Evolutionary conservation across 2,888 invertebrate genomes (phyloP).

Genomic region (Agonum fuliginosum): DNA sequence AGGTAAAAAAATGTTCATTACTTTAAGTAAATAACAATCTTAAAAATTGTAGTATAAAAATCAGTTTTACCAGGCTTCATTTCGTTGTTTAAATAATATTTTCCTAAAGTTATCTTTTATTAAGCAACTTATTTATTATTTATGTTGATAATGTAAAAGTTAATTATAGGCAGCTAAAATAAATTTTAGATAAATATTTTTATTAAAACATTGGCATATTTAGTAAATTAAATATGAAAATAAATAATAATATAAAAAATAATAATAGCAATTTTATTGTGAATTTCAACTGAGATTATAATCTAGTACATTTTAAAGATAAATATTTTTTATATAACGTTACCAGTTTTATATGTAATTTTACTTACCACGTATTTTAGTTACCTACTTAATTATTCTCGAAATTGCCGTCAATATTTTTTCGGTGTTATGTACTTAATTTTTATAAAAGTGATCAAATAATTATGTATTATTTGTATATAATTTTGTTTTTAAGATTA

Average conservation of each 20-base stretch:
- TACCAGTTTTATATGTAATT: slow-evolving; percentile 43
- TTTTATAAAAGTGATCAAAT: slow-evolving; percentile 1
- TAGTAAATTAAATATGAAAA: neutral
- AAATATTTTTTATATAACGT: slow-evolving; percentile 35
- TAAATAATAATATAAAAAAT: slow-evolving; percentile 8
- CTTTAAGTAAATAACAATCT: slow-evolving; percentile 33
- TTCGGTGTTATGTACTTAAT: slow-evolving; percentile 25
- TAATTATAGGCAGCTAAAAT: neutral
- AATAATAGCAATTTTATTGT: neutral
- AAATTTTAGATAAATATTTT: neutral
- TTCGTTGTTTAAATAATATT: neutral
- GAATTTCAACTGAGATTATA: slow-evolving; percentile 3
- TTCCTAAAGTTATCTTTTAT: neutral
- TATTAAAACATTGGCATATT: slow-evolving; percentile 3
- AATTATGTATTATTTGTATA: slow-evolving; percentile 40
- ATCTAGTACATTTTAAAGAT: slow-evolving; percentile 24
- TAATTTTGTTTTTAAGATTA: slow-evolving; percentile 47
- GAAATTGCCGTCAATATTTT: slow-evolving; percentile 1
- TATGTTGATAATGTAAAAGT: neutral
- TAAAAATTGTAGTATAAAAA: slow-evolving; percentile 17
- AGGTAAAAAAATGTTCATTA: neutral
- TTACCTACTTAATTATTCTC: slow-evolving; percentile 29
- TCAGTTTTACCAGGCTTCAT: neutral
- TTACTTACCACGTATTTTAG: neutral
- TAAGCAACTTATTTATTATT: neutral